phyloP scores from a whole-genome alignment of 2,888 invertebrate species.

The Oligia strigilis region DNA sequence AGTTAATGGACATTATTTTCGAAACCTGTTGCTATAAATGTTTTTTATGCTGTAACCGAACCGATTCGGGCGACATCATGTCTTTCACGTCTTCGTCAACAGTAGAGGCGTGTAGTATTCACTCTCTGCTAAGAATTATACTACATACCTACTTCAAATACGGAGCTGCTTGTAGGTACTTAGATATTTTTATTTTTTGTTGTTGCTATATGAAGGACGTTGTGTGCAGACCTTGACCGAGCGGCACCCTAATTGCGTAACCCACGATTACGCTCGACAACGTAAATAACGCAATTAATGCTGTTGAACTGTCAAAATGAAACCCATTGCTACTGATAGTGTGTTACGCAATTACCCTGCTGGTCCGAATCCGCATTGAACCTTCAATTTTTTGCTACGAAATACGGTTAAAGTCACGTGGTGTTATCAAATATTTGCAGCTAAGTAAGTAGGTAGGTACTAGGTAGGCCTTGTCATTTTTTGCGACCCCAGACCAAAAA shows the following conservation, averaged over 20 bases:
- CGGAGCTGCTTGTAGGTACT: background rate
- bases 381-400: constrained; percentile 2
- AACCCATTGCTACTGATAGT: no score
- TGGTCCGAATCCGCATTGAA: constrained; percentile 2
- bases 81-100: background rate
- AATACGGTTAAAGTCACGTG: background rate
- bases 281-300: no score
- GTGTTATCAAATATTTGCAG: constrained; percentile 10
- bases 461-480: constrained; percentile 33
- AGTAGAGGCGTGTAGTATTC: no score
- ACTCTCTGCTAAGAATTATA: background rate
- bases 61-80: background rate
- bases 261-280: no score
- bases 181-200: background rate
- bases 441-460: background rate
- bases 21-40: background rate
- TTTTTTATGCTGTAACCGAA: background rate
- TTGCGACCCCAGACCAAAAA: constrained; percentile 28
- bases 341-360: no score
- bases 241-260: no score
- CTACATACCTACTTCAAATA: background rate
- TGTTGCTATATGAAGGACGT: constrained; percentile 36
- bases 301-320: no score
- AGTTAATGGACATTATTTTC: no score
- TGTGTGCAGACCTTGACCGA: constrained; percentile 17